These are phyloP conservation scores for Sminthurides aquaticus DNA, from an alignment of 2,888 invertebrate genomes.

Conservation along the genomic window DNA sequence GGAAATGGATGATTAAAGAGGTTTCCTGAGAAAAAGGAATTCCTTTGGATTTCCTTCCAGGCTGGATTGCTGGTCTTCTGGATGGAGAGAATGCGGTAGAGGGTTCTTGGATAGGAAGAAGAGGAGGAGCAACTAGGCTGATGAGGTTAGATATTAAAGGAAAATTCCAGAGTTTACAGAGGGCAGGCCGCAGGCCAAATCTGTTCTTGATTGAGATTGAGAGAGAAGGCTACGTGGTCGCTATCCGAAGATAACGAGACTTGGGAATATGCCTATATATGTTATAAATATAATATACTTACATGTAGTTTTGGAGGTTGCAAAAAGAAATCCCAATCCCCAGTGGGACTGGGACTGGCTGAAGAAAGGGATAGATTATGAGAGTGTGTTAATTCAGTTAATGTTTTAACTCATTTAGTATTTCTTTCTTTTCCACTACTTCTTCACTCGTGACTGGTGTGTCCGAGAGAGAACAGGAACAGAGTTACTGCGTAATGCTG, in stretches of 20 bases:
- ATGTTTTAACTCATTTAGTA: constrained; percentile 2
- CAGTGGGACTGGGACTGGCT: too few species aligned
- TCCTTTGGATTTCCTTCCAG: neutral
- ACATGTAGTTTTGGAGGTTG: neutral
- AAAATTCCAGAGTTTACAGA: neutral
- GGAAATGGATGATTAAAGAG: neutral
- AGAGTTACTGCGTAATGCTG: too few species aligned
- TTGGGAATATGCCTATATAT: too few species aligned
- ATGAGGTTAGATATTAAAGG: neutral
- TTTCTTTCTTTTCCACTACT: neutral
- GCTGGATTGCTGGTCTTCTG: neutral
- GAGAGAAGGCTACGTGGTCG: too few species aligned
- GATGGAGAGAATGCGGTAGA: too few species aligned
- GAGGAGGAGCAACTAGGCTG: too few species aligned
- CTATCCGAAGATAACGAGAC: too few species aligned
- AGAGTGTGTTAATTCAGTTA: neutral
- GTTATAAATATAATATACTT: too few species aligned
- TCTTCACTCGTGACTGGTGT: too few species aligned
- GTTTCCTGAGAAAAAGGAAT: neutral
- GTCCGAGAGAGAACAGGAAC: too few species aligned
- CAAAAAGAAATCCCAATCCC: too few species aligned
- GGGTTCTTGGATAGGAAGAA: neutral
- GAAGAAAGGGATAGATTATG: neutral
- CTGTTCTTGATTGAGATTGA: neutral
- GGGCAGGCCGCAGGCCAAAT: neutral